phyloP scores from a whole-genome alignment of 1,140 invertebrate genomes.

The Aradophagus sp. region DNA sequence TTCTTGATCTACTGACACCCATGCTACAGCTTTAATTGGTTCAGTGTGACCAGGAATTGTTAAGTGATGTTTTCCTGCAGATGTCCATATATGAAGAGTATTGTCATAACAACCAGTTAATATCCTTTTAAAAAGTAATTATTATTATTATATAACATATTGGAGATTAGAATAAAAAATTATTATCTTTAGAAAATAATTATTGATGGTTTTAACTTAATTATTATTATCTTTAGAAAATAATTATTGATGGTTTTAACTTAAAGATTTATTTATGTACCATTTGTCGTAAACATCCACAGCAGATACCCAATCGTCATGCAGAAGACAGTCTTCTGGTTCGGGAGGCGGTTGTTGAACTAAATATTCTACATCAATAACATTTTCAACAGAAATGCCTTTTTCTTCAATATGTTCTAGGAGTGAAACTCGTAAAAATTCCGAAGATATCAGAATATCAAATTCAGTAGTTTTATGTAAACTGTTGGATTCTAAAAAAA shows the following conservation, averaged over 20 bases:
- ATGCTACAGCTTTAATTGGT: slow-evolving; percentile 90
- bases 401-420: slow-evolving; percentile 82
- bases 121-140: slow-evolving; percentile 78
- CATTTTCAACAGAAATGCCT: slow-evolving; percentile 82
- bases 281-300: slow-evolving; percentile 85
- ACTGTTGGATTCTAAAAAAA: slow-evolving; percentile 63
- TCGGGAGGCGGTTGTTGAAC: slow-evolving; percentile 90
- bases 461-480: slow-evolving; percentile 81
- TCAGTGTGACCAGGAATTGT: slow-evolving; percentile 90
- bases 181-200: too few relatives aligned
- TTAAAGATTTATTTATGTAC: too few relatives aligned
- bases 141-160: neutral
- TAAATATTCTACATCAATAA: slow-evolving; percentile 92
- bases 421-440: slow-evolving; percentile 84
- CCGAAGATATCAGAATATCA: slow-evolving; percentile 90
- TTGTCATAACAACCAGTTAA: slow-evolving; percentile 97
- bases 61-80: slow-evolving; percentile 87
- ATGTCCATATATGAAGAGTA: slow-evolving; percentile 91
- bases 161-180: too few relatives aligned
- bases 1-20: slow-evolving; percentile 82
- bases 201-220: too few relatives aligned
- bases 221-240: too few relatives aligned
- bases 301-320: slow-evolving; percentile 97
- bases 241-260: too few relatives aligned
- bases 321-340: slow-evolving; percentile 91